Evolutionary conservation across 92 coral and sea anemone species (phyloP), one percentile per base, ranked within the genome.

Genomic region (Paragorgia papillata): DNA sequence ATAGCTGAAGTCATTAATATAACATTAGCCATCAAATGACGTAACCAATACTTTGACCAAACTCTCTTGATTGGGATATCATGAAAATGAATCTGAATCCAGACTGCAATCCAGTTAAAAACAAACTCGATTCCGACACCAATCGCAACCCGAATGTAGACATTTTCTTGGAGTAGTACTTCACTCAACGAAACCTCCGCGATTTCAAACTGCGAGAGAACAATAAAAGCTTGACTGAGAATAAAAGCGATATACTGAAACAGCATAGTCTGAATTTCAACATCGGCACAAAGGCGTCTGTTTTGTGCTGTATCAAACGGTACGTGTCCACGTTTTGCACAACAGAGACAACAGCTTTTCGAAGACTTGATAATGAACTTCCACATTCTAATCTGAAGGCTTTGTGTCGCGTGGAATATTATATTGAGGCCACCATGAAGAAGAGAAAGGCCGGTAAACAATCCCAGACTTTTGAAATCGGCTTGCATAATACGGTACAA

Each of bases 281-380:
- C 34, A 46, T 89, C 97, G 12, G 97, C 93, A 1, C 81, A 82
- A n/a, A 91, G 82, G 25, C 97, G 84, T 71, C 88, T 69, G 82
- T 89, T 85, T 29, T 89, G 69, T 7, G 94, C 91, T 58, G 79
- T 81, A 4, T 61, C 56, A 13, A 41, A 53, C 33, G 65, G 86
- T 10, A 79, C 53, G 26, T 44, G 34, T 24, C 40, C 48, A 6
- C 50, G 83, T 44, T 65, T 19, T 33, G 55, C 60, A 24, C n/a
- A 75, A 25, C n/a, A 66, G 61, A 9, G 86, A 24, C 18, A 67
- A n/a, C n/a, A 18, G 32, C 74, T 79, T 22, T 49, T 68, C 39
- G 64, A 39, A 33, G 68, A 15, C n/a, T 51, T 51, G 57, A 85
- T 85, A 17, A 84, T 26, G 0, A 13, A 25, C 6, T n/a, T 24